These are phyloP conservation scores for Elysia crispata DNA, from an alignment of 2,888 invertebrate species.

Conservation along the genomic window DNA sequence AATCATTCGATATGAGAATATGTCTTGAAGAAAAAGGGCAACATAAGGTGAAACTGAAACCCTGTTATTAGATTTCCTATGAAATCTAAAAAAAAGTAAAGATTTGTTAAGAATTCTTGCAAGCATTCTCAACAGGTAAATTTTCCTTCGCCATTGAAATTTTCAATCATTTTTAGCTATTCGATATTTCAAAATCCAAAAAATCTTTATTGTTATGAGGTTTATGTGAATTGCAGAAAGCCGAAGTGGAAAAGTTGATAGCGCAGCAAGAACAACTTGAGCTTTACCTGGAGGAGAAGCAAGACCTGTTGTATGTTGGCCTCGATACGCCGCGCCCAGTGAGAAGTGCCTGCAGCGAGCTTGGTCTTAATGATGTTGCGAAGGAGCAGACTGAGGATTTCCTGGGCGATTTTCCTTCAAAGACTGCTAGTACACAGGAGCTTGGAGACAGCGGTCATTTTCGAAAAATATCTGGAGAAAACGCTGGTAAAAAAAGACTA, in stretches of 20 bases:
- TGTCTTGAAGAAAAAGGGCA: no score
- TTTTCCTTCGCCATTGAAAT: no score
- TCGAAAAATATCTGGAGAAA: no score
- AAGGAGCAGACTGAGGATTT: conserved; percentile 6
- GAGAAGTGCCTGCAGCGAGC: conserved; percentile 63
- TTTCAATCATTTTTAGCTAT: no score
- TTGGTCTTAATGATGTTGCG: conserved; percentile 45
- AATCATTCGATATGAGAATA: no score
- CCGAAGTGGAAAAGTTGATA: conserved; percentile 57
- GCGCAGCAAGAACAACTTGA: conserved; percentile 64
- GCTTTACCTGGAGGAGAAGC: conserved; percentile 68
- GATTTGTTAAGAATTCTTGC: no score
- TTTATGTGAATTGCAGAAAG: conserved; percentile 35
- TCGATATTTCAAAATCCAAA: no score
- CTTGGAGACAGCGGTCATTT: conserved; percentile 30
- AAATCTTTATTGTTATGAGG: neutral
- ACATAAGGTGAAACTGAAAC: no score
- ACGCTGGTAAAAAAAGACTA: no score
- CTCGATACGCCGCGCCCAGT: conserved; percentile 60
- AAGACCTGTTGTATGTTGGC: conserved; percentile 62
- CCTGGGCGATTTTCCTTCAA: conserved; percentile 10
- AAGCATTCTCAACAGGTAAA: no score
- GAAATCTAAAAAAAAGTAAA: no score
- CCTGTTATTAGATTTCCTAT: no score
- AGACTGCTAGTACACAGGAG: conserved; percentile 57